Percentiles rank a stretch among this genome's conserved stretches.
phyloP scores from a whole-genome alignment of 2,113 vertebrate species.

The Protobothrops mucrosquamatus region DNA sequence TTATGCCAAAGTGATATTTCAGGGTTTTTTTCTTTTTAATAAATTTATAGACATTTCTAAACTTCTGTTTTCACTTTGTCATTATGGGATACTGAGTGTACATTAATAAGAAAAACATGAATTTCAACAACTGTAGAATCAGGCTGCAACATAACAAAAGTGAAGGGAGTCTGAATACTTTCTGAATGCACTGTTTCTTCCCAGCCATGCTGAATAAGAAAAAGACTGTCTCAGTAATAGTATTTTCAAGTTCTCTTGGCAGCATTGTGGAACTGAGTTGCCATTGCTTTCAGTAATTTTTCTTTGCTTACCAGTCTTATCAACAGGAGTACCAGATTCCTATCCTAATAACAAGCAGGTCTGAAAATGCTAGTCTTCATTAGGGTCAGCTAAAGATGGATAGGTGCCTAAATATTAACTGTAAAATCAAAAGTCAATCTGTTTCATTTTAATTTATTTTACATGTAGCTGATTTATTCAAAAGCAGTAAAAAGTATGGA shows the following conservation, averaged over 20 bases:
- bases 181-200: neutral
- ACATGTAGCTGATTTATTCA: neutral
- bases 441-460: neutral
- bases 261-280: neutral
- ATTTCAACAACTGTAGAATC: too few relatives aligned
- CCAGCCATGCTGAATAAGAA: neutral
- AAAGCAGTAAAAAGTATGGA: neutral
- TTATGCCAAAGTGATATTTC: too few relatives aligned
- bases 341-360: neutral
- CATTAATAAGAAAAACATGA: too few relatives aligned
- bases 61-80: too few relatives aligned
- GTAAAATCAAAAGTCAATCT: neutral
- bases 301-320: neutral
- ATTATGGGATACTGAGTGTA: too few relatives aligned
- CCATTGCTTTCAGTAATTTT: neutral
- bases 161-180: too few relatives aligned
- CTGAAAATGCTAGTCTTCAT: neutral
- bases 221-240: neutral
- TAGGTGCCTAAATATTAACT: neutral
- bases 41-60: too few relatives aligned
- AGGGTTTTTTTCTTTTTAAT: too few relatives aligned
- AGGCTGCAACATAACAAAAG: too few relatives aligned
- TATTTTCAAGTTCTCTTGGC: neutral
- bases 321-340: neutral
- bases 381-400: neutral